Conservation (phyloP, 2,797 vertebrate species). For the Crenuchus spilurus region DNA sequence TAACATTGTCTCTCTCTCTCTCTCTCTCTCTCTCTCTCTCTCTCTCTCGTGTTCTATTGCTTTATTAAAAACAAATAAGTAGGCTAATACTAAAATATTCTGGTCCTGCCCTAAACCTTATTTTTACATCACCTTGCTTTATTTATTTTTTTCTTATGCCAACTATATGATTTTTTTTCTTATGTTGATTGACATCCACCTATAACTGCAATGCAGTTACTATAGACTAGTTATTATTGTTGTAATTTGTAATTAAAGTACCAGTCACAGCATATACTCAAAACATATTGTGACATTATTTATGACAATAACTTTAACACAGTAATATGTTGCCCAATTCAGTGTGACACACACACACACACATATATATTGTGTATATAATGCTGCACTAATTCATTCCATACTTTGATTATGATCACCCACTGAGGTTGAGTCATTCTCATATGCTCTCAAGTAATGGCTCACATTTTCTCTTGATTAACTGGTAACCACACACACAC, state of each 20-base stretch:
- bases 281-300: background rate
- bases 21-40: no score
- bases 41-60: no score
- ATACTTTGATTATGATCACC: constrained; percentile 29
- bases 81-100: no score
- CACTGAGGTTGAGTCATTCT: constrained; percentile 16
- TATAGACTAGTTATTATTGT: no score
- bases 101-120: no score
- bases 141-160: no score
- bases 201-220: no score
- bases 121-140: no score
- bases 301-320: background rate
- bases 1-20: no score
- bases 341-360: constrained; percentile 16
- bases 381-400: constrained; percentile 35
- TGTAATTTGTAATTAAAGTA: background rate
- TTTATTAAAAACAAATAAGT: no score
- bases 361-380: constrained; percentile 42
- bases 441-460: constrained; percentile 18
- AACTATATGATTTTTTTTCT: no score
- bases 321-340: background rate
- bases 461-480: constrained; percentile 3
- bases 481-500: constrained; percentile 44
- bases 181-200: no score
- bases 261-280: background rate